Evolutionary conservation across 2,888 invertebrate genomes (phyloP).

Genomic region (Eurytoma californica): DNA sequence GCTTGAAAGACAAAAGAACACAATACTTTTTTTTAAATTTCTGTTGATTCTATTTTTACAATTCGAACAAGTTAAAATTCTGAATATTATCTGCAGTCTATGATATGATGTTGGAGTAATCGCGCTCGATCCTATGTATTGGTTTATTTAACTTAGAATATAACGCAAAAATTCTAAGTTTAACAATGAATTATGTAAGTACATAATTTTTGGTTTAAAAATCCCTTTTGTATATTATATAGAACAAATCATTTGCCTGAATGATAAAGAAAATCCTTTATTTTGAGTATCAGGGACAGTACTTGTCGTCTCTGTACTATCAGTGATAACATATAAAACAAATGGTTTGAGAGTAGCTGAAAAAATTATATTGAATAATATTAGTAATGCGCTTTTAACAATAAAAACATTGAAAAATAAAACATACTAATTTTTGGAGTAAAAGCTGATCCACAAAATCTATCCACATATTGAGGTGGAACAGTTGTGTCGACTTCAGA

Average conservation of each 20-base stretch:
- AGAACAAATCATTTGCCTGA: constrained; percentile 81
- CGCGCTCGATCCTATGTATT: no score
- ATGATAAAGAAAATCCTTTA: constrained; percentile 84
- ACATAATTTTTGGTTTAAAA: constrained; percentile 42
- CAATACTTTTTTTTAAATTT: no score
- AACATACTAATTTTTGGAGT: constrained; percentile 80
- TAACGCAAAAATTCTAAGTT: no score
- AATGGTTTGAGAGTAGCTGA: constrained; percentile 83
- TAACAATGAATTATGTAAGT: background rate
- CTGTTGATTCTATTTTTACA: no score
- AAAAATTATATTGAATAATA: constrained; percentile 61
- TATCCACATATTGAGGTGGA: constrained; percentile 76
- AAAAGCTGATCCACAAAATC: constrained; percentile 87
- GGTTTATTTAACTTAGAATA: no score
- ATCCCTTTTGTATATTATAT: constrained; percentile 52
- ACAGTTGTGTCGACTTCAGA: constrained; percentile 68
- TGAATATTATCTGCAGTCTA: no score
- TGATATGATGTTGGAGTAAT: no score
- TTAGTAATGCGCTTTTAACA: constrained; percentile 26
- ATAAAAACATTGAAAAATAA: constrained; percentile 49
- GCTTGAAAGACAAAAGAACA: no score
- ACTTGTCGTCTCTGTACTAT: constrained; percentile 77
- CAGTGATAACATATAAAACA: constrained; percentile 84
- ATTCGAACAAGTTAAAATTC: no score
- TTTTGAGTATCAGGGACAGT: constrained; percentile 81